These are phyloP conservation scores for Exephanes ischioxanthus DNA, from an alignment of 2,888 invertebrate genomes.

Conservation along the genomic window DNA sequence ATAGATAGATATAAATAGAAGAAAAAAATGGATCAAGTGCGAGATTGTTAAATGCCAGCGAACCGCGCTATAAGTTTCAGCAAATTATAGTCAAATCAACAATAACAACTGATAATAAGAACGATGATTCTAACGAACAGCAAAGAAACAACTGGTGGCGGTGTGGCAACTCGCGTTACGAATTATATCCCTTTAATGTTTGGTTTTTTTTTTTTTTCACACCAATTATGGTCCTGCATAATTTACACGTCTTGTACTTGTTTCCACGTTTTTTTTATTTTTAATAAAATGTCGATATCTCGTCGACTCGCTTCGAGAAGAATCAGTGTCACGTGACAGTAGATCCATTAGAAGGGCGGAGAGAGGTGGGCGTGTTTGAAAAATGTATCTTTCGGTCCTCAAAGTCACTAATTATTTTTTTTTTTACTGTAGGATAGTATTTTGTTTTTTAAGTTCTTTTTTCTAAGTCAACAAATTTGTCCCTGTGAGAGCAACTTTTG, in stretches of 20 bases:
- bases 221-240: conserved; percentile 22
- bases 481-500: background rate
- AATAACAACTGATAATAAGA: conserved; percentile 48
- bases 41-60: conserved; percentile 56
- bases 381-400: background rate
- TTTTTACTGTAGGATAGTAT: background rate
- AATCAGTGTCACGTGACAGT: conserved; percentile 19
- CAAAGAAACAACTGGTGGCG: conserved; percentile 40
- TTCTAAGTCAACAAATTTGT: background rate
- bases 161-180: conserved; percentile 44
- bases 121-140: conserved; percentile 50
- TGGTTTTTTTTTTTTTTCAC: conserved; percentile 9
- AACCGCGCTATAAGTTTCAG: conserved; percentile 57
- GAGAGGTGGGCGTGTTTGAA: background rate
- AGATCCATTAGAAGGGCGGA: background rate
- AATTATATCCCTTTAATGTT: conserved; percentile 26
- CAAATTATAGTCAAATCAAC: conserved; percentile 58
- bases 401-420: background rate
- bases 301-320: conserved; percentile 21
- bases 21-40: conserved; percentile 58
- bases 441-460: background rate
- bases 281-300: conserved; percentile 15
- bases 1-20: conserved; percentile 9
- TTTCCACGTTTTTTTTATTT: background rate
- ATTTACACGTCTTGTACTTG: conserved; percentile 3